A percentile compares a stretch with the other conserved stretches of the same genome.
phyloP scores from a whole-genome alignment of 2,113 vertebrate genomes.

The Hippocampus barbouri region DNA sequence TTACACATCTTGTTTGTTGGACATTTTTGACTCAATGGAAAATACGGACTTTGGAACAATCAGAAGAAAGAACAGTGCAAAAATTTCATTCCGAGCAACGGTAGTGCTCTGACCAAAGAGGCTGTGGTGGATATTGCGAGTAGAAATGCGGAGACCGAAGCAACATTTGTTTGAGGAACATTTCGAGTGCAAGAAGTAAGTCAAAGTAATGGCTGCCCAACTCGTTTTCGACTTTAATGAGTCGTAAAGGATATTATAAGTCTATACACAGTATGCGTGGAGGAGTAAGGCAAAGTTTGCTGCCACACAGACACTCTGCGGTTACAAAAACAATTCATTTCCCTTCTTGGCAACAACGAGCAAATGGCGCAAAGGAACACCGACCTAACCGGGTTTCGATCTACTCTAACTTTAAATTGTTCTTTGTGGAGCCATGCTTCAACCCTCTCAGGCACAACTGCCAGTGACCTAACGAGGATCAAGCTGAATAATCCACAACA shows the following conservation, averaged over 20 bases:
- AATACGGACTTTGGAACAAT: no score
- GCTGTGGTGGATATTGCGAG: neutral
- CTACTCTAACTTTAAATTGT: constrained; percentile 1
- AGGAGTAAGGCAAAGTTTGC: no score
- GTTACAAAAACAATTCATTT: neutral
- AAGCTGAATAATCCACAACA: constrained; percentile 24
- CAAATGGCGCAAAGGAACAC: neutral
- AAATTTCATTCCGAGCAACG: no score
- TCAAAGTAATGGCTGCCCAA: no score
- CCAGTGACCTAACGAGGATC: constrained; percentile 29
- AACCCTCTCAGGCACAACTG: neutral
- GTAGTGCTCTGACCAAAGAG: no score
- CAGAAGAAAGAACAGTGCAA: neutral
- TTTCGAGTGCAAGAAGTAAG: no score
- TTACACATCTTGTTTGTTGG: no score
- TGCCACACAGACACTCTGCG: no score
- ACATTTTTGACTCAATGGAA: no score
- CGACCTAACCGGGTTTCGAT: neutral
- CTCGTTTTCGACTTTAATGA: neutral
- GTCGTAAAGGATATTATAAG: neutral
- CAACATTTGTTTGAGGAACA: neutral
- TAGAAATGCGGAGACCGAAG: neutral
- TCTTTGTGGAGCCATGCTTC: neutral
- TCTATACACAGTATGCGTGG: neutral
- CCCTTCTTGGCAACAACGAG: neutral